A percentile compares a stretch with the other conserved stretches of the same genome.
Evolutionary conservation across 2,797 vertebrate genomes (phyloP).

Genomic region (Esox lucius): DNA sequence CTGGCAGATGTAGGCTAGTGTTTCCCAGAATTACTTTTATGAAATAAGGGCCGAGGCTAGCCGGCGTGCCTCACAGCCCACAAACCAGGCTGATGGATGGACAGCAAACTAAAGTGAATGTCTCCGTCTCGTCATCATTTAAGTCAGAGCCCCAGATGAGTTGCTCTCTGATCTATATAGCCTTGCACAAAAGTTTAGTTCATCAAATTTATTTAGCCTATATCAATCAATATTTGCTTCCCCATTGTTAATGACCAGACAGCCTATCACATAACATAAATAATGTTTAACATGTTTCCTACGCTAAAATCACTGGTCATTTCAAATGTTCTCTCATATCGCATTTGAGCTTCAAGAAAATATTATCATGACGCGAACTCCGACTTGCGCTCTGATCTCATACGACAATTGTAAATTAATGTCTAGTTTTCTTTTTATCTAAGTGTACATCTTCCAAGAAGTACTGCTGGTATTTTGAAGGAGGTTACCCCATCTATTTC

Average conservation of each 20-base stretch:
- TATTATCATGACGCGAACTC: not conserved
- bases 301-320: not conserved
- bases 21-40: not conserved
- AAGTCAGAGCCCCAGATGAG: not conserved
- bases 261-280: not conserved
- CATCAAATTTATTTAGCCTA: not conserved
- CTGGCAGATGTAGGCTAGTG: not conserved
- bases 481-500: slow-evolving; percentile 36
- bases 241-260: not conserved
- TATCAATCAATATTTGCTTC: not conserved
- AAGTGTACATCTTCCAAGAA: slow-evolving; percentile 37
- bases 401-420: not conserved
- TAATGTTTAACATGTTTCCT: not conserved
- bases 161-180: not conserved
- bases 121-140: not conserved
- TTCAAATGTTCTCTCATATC: too few relatives aligned
- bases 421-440: not conserved
- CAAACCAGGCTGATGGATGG: not conserved
- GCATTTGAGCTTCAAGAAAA: too few relatives aligned
- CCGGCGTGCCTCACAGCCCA: not conserved
- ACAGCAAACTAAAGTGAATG: not conserved
- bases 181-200: not conserved
- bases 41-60: not conserved
- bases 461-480: slow-evolving; percentile 45
- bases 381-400: not conserved